phyloP scores from a whole-genome alignment of 2,113 vertebrate species.

The Ardeotis arabs region DNA sequence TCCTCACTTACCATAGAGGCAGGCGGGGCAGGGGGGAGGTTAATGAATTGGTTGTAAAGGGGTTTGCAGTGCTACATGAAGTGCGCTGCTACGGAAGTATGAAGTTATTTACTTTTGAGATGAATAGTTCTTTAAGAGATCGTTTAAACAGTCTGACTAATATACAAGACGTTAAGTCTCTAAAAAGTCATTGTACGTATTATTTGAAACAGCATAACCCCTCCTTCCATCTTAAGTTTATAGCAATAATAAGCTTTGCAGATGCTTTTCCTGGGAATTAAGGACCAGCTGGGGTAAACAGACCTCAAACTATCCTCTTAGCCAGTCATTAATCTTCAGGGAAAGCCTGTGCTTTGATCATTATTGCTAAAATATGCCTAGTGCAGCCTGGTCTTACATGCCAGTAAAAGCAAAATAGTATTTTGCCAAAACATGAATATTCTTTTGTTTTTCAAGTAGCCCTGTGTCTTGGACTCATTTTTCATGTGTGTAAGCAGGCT shows the following conservation, averaged over 20 bases:
- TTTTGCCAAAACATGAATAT: constrained; percentile 59
- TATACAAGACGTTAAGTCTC: constrained; percentile 38
- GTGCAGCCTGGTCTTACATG: constrained; percentile 28
- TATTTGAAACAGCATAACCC: constrained; percentile 29
- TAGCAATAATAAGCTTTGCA: constrained; percentile 64
- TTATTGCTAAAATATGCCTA: constrained; percentile 70
- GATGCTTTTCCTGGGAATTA: constrained; percentile 70
- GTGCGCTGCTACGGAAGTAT: neutral
- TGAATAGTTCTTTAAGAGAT: constrained; percentile 52
- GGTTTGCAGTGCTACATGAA: neutral
- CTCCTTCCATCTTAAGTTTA: constrained; percentile 50
- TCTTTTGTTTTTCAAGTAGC: constrained; percentile 48
- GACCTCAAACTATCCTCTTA: constrained; percentile 71
- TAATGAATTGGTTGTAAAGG: neutral
- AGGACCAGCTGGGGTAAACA: constrained; percentile 69
- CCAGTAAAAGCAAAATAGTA: constrained; percentile 55
- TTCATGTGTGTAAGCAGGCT: constrained; percentile 18
- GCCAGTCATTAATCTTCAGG: constrained; percentile 70
- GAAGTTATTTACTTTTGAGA: constrained; percentile 50
- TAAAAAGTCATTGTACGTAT: constrained; percentile 26
- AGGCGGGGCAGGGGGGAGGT: fast-evolving
- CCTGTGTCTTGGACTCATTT: constrained; percentile 23
- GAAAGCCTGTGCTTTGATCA: constrained; percentile 67
- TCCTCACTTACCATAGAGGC: neutral
- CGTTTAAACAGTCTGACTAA: constrained; percentile 43